A percentile compares a stretch with the other conserved stretches of the same genome.
phyloP scores from a whole-genome alignment of 2,888 invertebrate species.

The Drosophila birchii region DNA sequence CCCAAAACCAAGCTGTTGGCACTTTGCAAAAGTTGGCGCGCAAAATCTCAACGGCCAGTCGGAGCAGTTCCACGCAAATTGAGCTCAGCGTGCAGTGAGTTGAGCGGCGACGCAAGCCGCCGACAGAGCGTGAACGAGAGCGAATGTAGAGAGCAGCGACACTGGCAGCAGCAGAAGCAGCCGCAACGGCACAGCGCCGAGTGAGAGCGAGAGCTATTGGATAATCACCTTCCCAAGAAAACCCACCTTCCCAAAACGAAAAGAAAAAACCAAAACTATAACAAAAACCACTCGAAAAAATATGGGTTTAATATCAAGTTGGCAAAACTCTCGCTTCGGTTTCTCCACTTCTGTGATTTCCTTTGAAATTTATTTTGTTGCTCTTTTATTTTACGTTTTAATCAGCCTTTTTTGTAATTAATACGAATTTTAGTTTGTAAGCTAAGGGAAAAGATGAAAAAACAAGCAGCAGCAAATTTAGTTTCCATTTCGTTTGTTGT shows the following conservation, averaged over 20 bases:
- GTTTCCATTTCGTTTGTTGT: conserved; percentile 44
- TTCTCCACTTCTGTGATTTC: conserved; percentile 57
- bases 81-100: conserved; percentile 79
- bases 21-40: conserved; percentile 86
- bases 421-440: conserved; percentile 53
- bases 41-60: conserved; percentile 82
- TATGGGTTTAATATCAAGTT: conserved; percentile 53
- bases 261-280: conserved; percentile 10
- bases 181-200: conserved; percentile 21
- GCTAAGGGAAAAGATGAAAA: conserved; percentile 12
- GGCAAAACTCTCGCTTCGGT: conserved; percentile 41
- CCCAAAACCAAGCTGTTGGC: conserved; percentile 86
- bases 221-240: conserved; percentile 10
- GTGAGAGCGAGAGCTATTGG: conserved; percentile 34
- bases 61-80: conserved; percentile 82
- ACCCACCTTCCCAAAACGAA: conserved; percentile 31
- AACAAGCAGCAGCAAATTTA: conserved; percentile 37
- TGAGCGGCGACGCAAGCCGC: neutral
- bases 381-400: conserved; percentile 35
- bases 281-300: conserved; percentile 33
- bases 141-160: conserved; percentile 36
- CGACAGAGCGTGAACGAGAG: conserved; percentile 21
- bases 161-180: conserved; percentile 18
- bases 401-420: conserved; percentile 49
- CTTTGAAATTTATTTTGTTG: conserved; percentile 34